These are phyloP conservation scores for Oncorhynchus kisutch DNA, from an alignment of 2,113 vertebrate genomes.

Conservation along the genomic window DNA sequence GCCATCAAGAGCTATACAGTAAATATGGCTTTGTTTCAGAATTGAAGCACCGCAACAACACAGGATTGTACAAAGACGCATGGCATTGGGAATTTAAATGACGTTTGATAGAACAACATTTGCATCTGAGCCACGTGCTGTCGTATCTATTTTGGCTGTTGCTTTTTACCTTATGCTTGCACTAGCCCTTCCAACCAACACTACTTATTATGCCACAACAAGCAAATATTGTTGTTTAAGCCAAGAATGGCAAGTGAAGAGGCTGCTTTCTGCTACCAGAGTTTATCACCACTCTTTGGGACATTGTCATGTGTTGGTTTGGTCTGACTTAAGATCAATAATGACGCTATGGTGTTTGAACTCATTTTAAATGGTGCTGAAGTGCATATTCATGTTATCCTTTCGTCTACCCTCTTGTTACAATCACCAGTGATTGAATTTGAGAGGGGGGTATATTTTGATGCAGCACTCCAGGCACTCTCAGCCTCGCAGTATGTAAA, in stretches of 20 bases:
- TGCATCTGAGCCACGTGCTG: slow-evolving; percentile 8
- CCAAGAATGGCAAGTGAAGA: neutral
- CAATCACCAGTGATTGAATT: neutral
- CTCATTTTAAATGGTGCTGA: slow-evolving; percentile 2
- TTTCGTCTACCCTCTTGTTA: neutral
- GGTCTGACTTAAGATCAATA: slow-evolving; percentile 1
- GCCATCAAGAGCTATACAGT: neutral
- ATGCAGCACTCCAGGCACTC: neutral
- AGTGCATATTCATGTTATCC: neutral
- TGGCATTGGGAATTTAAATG: neutral
- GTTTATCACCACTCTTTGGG: neutral
- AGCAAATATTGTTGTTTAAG: neutral
- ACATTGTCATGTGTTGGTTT: neutral
- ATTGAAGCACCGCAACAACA: neutral
- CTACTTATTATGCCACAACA: neutral
- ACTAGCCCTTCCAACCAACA: neutral
- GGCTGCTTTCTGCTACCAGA: slow-evolving; percentile 1
- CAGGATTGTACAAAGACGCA: neutral
- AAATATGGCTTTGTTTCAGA: neutral
- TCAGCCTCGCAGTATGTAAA: neutral
- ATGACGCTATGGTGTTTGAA: slow-evolving; percentile 4
- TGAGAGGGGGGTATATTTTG: neutral
- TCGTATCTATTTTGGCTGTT: neutral
- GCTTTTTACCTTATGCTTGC: neutral
- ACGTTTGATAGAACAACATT: slow-evolving; percentile 1